Evolutionary conservation across 2,113 vertebrate genomes (phyloP).

Genomic region (Cyanistes caeruleus): DNA sequence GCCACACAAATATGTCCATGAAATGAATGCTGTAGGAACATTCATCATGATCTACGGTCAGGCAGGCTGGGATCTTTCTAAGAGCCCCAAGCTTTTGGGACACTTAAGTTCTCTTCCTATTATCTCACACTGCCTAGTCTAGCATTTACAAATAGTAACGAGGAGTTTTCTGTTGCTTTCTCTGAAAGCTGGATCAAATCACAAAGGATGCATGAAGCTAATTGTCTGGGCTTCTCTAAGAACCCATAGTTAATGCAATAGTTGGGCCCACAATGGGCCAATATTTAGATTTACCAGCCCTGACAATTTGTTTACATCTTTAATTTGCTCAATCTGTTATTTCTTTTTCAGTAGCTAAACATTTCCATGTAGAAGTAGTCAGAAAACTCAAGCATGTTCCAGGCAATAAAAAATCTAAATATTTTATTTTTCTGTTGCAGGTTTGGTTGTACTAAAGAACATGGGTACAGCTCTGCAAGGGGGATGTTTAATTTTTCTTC

Average conservation of each 20-base stretch:
- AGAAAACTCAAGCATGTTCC: constrained; percentile 12
- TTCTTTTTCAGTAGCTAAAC: constrained; percentile 39
- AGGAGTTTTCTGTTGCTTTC: background rate
- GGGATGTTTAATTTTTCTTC: background rate
- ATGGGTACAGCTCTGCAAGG: background rate
- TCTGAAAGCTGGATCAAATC: background rate
- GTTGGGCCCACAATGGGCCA: background rate
- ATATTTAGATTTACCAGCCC: constrained; percentile 32
- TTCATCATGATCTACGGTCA: accelerated
- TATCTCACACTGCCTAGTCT: background rate
- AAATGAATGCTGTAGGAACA: background rate
- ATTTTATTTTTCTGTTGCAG: background rate
- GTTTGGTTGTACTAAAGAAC: background rate
- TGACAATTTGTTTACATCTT: constrained; percentile 56
- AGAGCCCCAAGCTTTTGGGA: background rate
- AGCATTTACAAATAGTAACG: background rate
- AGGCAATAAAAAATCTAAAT: background rate
- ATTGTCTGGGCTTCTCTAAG: background rate
- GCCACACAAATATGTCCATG: background rate
- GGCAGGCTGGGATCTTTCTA: background rate
- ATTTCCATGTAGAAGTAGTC: background rate
- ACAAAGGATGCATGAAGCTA: background rate
- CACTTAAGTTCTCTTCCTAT: background rate
- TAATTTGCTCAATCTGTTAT: constrained; percentile 57
- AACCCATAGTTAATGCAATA: background rate